Conservation (phyloP, 2,113 vertebrate species). For the Larimichthys crocea region DNA sequence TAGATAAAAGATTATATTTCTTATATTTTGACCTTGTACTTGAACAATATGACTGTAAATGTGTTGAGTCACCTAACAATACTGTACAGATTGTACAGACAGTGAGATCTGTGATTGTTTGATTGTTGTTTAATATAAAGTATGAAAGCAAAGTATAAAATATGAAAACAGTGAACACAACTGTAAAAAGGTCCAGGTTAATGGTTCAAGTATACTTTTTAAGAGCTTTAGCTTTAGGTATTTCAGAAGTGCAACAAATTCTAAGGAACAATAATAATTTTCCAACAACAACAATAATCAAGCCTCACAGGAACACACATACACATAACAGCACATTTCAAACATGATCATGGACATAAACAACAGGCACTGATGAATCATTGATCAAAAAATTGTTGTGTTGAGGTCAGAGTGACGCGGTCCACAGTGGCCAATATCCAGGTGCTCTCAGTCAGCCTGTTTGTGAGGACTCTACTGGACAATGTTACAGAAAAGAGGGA, state of each 20-base stretch:
- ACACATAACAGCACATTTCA: neutral
- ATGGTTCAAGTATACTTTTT: no score
- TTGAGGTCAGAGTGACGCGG: neutral
- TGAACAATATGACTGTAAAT: no score
- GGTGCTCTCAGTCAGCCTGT: neutral
- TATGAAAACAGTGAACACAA: no score
- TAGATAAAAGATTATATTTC: no score
- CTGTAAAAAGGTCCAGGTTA: no score
- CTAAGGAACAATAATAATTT: neutral
- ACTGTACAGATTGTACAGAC: neutral
- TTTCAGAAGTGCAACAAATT: no score
- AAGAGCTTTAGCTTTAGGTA: no score
- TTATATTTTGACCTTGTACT: no score
- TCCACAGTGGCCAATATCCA: neutral
- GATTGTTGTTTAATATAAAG: no score
- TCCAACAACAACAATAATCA: neutral
- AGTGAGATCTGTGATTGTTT: no score
- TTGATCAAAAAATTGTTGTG: conserved; percentile 23
- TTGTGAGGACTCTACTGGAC: neutral
- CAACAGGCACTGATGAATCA: conserved; percentile 8
- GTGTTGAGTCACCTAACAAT: no score
- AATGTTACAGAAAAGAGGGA: neutral
- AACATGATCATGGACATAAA: neutral
- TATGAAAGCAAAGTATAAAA: no score
- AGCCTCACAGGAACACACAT: neutral